These are phyloP conservation scores for Danio kyathit DNA, from an alignment of 2,797 vertebrate genomes.

Conservation along the genomic window DNA sequence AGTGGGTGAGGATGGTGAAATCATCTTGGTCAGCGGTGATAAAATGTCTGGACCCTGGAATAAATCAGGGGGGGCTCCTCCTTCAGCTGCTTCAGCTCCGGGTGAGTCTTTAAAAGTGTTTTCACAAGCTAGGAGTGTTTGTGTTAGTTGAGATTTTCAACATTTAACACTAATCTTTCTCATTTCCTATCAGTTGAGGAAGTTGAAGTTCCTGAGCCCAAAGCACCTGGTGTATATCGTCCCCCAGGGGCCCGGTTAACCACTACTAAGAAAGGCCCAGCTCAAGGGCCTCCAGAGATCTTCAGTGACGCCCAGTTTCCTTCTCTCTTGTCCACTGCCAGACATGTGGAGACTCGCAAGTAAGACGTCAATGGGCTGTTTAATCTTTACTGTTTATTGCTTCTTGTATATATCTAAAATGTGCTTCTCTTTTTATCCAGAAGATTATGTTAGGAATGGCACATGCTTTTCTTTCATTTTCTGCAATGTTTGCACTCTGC, in stretches of 20 bases:
- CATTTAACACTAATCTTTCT: not conserved
- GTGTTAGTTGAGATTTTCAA: not conserved
- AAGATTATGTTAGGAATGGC: not conserved
- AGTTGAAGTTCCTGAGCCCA: conserved; percentile 87
- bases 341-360: conserved; percentile 96
- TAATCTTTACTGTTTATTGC: not conserved
- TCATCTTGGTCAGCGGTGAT: conserved; percentile 85
- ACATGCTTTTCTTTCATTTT: not conserved
- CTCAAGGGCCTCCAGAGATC: conserved; percentile 95
- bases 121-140: too few species aligned
- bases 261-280: conserved; percentile 76
- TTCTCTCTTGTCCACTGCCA: conserved; percentile 92
- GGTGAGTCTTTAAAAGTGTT: conserved; percentile 64
- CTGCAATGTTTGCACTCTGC: not conserved
- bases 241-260: conserved; percentile 92
- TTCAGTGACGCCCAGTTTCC: conserved; percentile 95
- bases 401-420: not conserved
- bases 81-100: conserved; percentile 76
- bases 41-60: conserved; percentile 95
- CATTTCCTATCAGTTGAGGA: conserved; percentile 73
- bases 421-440: not conserved
- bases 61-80: conserved; percentile 83
- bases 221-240: conserved; percentile 91
- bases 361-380: conserved; percentile 72
- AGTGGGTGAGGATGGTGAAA: conserved; percentile 90